These are phyloP conservation scores for Trissolcus basalis DNA, from an alignment of 1,140 invertebrate species.

Conservation along the genomic window DNA sequence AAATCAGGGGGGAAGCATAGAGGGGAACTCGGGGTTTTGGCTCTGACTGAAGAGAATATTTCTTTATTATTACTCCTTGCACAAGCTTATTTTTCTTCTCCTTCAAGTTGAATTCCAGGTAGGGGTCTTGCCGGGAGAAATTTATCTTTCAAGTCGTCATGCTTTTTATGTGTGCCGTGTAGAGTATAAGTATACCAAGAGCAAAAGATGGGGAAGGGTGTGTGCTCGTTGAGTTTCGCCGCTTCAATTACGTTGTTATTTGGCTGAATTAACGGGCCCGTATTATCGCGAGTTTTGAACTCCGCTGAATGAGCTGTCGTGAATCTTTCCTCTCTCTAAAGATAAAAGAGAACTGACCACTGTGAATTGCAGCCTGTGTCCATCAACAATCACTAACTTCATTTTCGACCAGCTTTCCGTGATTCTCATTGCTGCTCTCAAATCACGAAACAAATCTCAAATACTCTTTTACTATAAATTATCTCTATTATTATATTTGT, in stretches of 20 bases:
- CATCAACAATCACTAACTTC: no score
- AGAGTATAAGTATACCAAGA: slow-evolving; percentile 47
- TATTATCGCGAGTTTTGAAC: slow-evolving; percentile 56
- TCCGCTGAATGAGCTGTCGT: no score
- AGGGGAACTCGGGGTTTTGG: slow-evolving; percentile 37
- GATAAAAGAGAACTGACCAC: no score
- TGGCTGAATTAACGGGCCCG: slow-evolving; percentile 59
- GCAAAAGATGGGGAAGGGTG: slow-evolving; percentile 36
- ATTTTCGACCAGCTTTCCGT: no score
- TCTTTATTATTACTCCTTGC: slow-evolving; percentile 76
- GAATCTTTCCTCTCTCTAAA: no score
- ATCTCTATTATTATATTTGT: no score
- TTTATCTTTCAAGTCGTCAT: slow-evolving; percentile 70
- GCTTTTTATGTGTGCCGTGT: slow-evolving; percentile 65
- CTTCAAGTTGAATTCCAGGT: slow-evolving; percentile 72
- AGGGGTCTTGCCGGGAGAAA: slow-evolving; percentile 68
- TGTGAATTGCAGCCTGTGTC: no score
- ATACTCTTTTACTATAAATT: no score
- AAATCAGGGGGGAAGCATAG: slow-evolving; percentile 22
- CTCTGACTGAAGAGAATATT: slow-evolving; percentile 74
- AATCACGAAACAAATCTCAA: no score
- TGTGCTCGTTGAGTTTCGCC: slow-evolving; percentile 39
- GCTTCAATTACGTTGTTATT: slow-evolving; percentile 60
- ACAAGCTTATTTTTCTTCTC: slow-evolving; percentile 75
- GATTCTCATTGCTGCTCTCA: no score